Conservation (phyloP, 2,797 vertebrate species). For the Macropus fuliginosus region DNA sequence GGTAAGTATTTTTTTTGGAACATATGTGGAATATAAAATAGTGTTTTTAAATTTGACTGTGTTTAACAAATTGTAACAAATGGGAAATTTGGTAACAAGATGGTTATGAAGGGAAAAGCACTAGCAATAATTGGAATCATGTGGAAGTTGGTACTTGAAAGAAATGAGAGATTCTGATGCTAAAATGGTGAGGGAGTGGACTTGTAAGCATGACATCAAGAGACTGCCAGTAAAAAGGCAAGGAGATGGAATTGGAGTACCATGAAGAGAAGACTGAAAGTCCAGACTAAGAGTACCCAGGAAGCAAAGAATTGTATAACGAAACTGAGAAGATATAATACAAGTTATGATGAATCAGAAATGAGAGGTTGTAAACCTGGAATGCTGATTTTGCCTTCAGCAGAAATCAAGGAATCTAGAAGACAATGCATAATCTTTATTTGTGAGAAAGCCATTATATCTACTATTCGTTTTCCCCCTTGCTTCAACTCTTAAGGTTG, state of each 20-base stretch:
- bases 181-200: not conserved
- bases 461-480: not conserved
- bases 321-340: not conserved
- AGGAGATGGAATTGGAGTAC: not conserved
- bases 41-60: conserved; percentile 48
- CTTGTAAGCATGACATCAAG: not conserved
- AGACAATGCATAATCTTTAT: not conserved
- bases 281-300: not conserved
- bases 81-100: not conserved
- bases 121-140: not conserved
- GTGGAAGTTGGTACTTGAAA: not conserved
- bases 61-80: conserved; percentile 17
- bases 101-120: not conserved
- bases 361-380: not conserved
- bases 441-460: not conserved
- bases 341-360: not conserved
- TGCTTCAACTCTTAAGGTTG: not conserved
- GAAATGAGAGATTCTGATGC: not conserved
- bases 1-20: conserved; percentile 85
- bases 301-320: not conserved
- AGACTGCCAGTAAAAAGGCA: not conserved
- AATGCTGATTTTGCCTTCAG: not conserved
- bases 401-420: not conserved
- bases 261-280: not conserved
- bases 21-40: conserved; percentile 57